A percentile compares a stretch with the other conserved stretches of the same genome.
Evolutionary conservation across 2,797 vertebrate species (phyloP).

Genomic region (Aulostomus chinensis): DNA sequence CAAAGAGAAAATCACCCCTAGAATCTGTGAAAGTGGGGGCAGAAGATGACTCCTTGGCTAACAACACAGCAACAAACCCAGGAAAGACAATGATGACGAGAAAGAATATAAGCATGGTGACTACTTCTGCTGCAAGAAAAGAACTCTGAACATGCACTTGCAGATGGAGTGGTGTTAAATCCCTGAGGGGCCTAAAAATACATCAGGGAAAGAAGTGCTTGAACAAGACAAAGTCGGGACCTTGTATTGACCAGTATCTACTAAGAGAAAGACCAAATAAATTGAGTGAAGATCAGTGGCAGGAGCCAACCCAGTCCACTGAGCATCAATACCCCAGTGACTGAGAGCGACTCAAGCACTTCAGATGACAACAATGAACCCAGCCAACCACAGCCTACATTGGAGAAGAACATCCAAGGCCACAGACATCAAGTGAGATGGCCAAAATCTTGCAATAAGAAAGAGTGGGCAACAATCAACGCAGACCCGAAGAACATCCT

Average conservation of each 20-base stretch:
- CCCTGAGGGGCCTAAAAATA: background rate
- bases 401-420: slow-evolving; percentile 1
- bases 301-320: background rate
- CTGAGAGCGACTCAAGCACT: background rate
- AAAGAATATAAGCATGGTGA: background rate
- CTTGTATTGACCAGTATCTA: background rate
- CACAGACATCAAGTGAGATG: background rate
- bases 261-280: background rate
- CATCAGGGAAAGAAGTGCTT: background rate
- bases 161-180: too few species aligned
- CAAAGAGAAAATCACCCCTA: too few species aligned
- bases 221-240: background rate
- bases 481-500: too few species aligned
- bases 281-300: slow-evolving; percentile 1
- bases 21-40: too few species aligned
- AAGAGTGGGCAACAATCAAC: too few species aligned
- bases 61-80: background rate
- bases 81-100: background rate
- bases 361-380: background rate
- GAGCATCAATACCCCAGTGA: background rate
- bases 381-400: background rate
- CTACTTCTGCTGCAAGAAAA: background rate
- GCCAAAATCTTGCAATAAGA: background rate
- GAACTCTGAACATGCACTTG: background rate
- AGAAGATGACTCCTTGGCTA: too few species aligned